Base-by-base conservation (phyloP, 2,888 invertebrate species). In the Panzeria rudis region DNA sequence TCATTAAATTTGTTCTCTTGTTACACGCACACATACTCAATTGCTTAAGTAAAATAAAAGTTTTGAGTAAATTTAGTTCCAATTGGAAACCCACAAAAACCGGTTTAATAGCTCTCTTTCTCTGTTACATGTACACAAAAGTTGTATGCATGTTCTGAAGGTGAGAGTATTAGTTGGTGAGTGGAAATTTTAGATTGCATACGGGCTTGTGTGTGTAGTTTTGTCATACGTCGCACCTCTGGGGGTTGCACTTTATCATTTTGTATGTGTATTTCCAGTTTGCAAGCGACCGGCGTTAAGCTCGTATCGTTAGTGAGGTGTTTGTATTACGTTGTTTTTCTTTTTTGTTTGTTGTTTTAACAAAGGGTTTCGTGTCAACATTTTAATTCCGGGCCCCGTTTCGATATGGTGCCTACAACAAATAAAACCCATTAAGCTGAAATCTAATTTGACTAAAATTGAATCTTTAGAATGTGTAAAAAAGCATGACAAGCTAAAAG, bases 271-370 rank as follows among this genome's bases (percentile, higher is more conserved):
- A 90, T 90, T 92, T 91, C 91, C 92, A 92, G 92, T 92, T 92
- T 90, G 91, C 89, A 92, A 91, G 90, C 92, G 92, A 92, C 92
- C 92, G 92, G 92, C 92, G 92, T 92, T 91, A 90, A 91, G 92
- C 92, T 92, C 92, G 91, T 92, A 91, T 92, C 92, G 91, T 82
- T 83, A 83, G 80, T 80, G 66, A 81, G 69, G 64, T 84, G 75
- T 66, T 20, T 71, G 59, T 76, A 52, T 83, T 80, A 80, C 66
- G 68, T 61, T 73, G 35, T 73, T 83, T 69, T 86, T 87, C 59
- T 87, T 87, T 38, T 86, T 87, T 87, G 81, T 88, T 86, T 87
- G 82, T 86, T 86, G 77, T 81, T 64, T 77, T 85, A 80, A 72
- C 23, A 62, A 61, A 71, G 69, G 56, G 54, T 71, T 69, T 78